Conservation (phyloP, 2,888 invertebrate species). For the Idaea biselata region DNA sequence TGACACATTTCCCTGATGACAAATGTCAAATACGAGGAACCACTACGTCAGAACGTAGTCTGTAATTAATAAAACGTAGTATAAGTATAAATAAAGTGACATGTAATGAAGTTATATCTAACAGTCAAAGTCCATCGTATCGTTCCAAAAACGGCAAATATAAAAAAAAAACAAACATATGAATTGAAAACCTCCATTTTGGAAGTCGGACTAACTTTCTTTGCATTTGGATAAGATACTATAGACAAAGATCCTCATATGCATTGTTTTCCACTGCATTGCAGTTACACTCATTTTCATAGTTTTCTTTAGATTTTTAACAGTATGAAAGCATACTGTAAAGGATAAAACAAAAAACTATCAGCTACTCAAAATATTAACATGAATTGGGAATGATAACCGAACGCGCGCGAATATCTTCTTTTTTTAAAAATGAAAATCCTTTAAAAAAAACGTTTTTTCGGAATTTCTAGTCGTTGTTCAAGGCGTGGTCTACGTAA, state of each 20-base stretch:
- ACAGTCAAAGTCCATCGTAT: not conserved
- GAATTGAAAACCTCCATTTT: too few relatives aligned
- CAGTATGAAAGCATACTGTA: conserved; percentile 13
- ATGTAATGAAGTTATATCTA: not conserved
- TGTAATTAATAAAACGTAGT: too few relatives aligned
- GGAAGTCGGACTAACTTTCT: not conserved
- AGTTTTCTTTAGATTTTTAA: too few relatives aligned
- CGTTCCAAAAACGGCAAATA: not conserved
- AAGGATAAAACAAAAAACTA: not conserved
- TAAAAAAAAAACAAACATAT: too few relatives aligned
- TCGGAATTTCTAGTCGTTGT: too few relatives aligned
- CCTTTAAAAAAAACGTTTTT: too few relatives aligned
- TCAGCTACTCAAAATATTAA: not conserved
- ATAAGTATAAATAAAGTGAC: not conserved
- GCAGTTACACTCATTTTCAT: conserved; percentile 45
- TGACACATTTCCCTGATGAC: too few relatives aligned
- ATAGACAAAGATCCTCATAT: conserved; percentile 20
- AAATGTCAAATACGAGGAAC: too few relatives aligned
- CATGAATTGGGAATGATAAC: not conserved
- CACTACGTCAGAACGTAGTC: too few relatives aligned
- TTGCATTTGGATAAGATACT: not conserved
- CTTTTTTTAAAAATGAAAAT: too few relatives aligned
- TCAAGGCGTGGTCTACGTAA: too few relatives aligned
- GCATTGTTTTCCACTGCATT: conserved; percentile 46
- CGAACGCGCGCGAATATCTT: not conserved